Evolutionary conservation across 2,888 invertebrate genomes (phyloP), one percentile per base, ranked within the genome.

Genomic region (Ormyrus labotus): DNA sequence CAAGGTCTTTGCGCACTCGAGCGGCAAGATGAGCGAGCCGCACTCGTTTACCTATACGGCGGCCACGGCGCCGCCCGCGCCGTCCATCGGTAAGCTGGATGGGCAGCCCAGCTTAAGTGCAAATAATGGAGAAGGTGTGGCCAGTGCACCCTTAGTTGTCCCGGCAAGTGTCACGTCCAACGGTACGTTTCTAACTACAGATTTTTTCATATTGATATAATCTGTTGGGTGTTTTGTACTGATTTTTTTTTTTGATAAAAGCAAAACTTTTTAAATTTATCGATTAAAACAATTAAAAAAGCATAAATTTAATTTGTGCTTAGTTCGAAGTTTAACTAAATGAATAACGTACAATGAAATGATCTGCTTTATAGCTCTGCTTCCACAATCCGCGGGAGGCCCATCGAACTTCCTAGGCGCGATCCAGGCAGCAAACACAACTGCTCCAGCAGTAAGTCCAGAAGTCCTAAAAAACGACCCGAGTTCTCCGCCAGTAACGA

Each of bases 1-100:
- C 82, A 94, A 95, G 91, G 92, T 97, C 90, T 94, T 94, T 90
- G 95, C 97, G 80, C 93, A 95, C 34, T 96, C 97, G 64, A 96
- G 96, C 87, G 96, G 96, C 86, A 96, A 96, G 92, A 95, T 95
- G 82, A 96, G 96, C 87, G 97, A 97, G 92, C 94, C 96, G 73
- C 97, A 97, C 91, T 92, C 93, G 83, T 97, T 97, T 92, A 93
- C 94, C 88, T 97, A 96, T 92, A 95, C 95, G 82, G 87, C 90
- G 10, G 85, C 86, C 1, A 87, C 89, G n/a, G 83, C 89, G 3
- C 83, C 89, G 0, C 86, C 88, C 0, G 87, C 89, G 60, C 88
- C 87, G 0, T 87, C 89, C 7, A 81, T 89, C 48, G 87, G 89
- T 6, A 90, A 90, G 73, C 82, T 88, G 9, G 90, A 90, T 0